phyloP scores from a whole-genome alignment of 2,113 vertebrate species.

The Phodopus roborovskii region DNA sequence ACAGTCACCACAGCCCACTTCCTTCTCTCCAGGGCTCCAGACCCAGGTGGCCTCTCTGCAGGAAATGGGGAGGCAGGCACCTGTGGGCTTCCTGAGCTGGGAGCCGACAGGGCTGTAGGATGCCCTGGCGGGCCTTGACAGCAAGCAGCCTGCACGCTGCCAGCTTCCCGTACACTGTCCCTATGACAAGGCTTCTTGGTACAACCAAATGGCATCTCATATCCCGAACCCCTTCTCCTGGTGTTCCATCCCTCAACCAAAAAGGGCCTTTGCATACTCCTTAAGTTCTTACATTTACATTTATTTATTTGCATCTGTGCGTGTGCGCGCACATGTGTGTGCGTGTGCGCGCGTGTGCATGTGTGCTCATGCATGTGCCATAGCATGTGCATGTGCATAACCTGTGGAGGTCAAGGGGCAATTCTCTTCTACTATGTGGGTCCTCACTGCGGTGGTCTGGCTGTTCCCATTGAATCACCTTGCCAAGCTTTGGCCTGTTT shows the following conservation, averaged over 20 bases:
- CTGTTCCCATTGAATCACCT: background rate
- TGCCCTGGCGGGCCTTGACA: background rate
- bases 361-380: background rate
- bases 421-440: background rate
- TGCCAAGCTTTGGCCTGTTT: background rate
- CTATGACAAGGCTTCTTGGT: background rate
- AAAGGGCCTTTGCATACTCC: background rate
- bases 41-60: too few species aligned
- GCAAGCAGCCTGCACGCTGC: background rate
- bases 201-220: background rate
- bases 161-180: too few species aligned
- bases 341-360: too few species aligned
- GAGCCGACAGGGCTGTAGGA: background rate
- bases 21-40: background rate
- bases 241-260: too few species aligned
- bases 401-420: background rate
- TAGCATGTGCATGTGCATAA: too few species aligned
- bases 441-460: background rate
- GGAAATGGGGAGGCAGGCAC: too few species aligned
- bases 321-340: too few species aligned
- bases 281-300: background rate
- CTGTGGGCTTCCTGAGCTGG: background rate
- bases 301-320: background rate
- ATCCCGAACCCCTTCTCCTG: accelerated
- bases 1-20: background rate